These are phyloP conservation scores for Eilema depressum DNA, from an alignment of 2,888 invertebrate species.

Conservation along the genomic window DNA sequence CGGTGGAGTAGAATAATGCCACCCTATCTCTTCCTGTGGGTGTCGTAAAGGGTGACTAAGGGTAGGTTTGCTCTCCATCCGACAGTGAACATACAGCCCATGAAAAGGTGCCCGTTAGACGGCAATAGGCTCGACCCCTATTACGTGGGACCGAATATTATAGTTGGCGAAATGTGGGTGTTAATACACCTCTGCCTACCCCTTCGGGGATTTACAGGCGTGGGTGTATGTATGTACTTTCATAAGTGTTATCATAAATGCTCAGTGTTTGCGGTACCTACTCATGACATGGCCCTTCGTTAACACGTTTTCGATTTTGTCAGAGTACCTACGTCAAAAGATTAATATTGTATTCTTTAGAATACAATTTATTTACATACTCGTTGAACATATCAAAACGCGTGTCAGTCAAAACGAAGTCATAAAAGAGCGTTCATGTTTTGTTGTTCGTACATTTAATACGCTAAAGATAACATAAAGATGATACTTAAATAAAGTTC, in stretches of 20 bases:
- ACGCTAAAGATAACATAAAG: background rate
- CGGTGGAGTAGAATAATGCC: no score
- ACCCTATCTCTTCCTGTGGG: no score
- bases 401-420: background rate
- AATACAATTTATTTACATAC: background rate
- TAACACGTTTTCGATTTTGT: background rate
- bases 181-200: no score
- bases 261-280: background rate
- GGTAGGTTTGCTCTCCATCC: no score
- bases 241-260: background rate
- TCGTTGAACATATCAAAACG: background rate
- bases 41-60: no score
- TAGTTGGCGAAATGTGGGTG: no score
- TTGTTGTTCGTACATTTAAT: background rate
- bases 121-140: no score
- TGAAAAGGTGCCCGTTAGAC: no score
- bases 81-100: no score
- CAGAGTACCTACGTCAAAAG: background rate
- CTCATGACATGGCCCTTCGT: background rate
- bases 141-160: no score
- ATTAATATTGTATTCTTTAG: background rate
- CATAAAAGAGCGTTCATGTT: slow-evolving; percentile 14
- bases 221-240: no score
- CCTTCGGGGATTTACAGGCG: no score
- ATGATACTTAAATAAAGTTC: background rate